Percentiles rank a stretch among this genome's conserved stretches.
Conservation (phyloP, 2,113 vertebrate species). For the Chaetorhynchus papuensis region DNA sequence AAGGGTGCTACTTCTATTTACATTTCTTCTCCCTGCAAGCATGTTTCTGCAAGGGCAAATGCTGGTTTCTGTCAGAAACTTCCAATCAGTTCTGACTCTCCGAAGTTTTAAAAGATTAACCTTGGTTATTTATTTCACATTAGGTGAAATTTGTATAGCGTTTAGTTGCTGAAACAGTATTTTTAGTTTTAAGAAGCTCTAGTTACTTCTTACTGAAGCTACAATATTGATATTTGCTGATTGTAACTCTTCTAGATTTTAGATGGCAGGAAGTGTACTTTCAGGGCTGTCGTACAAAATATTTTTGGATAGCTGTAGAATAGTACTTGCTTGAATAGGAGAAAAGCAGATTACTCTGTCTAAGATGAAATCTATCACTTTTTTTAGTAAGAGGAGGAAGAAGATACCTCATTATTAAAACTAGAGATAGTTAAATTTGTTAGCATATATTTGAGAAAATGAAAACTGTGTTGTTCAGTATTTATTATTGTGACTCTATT, state of each 20-base stretch:
- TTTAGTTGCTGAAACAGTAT: not conserved
- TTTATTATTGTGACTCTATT: not conserved
- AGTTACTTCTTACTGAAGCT: not conserved
- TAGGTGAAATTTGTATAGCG: not conserved
- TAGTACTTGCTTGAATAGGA: not conserved
- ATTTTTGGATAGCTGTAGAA: not conserved
- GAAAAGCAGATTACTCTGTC: not conserved
- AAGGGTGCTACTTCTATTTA: not conserved
- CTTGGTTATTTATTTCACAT: not conserved
- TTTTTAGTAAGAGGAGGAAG: not conserved
- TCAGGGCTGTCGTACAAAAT: rapidly evolving
- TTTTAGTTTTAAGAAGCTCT: not conserved
- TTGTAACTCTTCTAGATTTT: not conserved
- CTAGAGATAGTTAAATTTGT: not conserved
- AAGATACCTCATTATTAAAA: not conserved
- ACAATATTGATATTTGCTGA: not conserved
- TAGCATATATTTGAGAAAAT: not conserved
- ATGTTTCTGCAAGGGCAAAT: not conserved
- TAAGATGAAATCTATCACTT: not conserved
- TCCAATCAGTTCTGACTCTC: not conserved
- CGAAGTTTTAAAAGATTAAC: not conserved
- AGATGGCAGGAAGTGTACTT: not conserved
- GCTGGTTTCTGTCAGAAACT: not conserved
- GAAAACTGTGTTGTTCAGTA: not conserved
- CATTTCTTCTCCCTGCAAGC: not conserved